A percentile compares a stretch with the other conserved stretches of the same genome.
phyloP scores from a whole-genome alignment of 1,140 invertebrate genomes.

The Hylaeus anthracinus region DNA sequence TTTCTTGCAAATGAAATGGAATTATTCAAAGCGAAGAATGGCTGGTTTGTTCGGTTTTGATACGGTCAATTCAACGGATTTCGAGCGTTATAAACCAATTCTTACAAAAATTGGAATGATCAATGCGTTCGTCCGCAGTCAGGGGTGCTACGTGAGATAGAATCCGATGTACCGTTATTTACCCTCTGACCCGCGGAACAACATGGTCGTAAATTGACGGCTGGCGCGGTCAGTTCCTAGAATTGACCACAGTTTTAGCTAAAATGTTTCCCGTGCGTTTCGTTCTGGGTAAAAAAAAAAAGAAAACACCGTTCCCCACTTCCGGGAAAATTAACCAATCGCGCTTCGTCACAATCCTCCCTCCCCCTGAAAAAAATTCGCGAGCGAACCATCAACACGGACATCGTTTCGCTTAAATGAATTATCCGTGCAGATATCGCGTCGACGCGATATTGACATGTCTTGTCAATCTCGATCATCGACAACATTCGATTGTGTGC shows the following conservation, averaged over 20 bases:
- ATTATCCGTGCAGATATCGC: too few species aligned
- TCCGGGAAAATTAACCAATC: neutral
- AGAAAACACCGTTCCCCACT: neutral
- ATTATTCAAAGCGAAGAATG: too few species aligned
- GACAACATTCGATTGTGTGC: too few species aligned
- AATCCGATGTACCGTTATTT: slow-evolving; percentile 11
- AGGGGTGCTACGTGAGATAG: neutral
- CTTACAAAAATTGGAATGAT: neutral
- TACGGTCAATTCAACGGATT: neutral
- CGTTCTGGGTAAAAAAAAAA: neutral
- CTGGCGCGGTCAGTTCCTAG: neutral
- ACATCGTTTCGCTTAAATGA: too few species aligned
- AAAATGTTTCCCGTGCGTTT: neutral
- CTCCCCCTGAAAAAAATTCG: neutral
- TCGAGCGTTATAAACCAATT: neutral
- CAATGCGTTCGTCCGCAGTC: neutral
- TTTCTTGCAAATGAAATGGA: too few species aligned
- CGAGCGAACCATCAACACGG: neutral
- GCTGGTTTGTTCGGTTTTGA: too few species aligned
- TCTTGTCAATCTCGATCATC: too few species aligned
- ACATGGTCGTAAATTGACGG: slow-evolving; percentile 13
- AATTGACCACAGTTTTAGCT: slow-evolving; percentile 2
- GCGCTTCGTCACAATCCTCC: too few species aligned
- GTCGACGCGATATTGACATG: too few species aligned
- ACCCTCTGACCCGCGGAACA: slow-evolving; percentile 10